Base-by-base conservation (phyloP, 2,797 vertebrate genomes). In the Myiotriccus ornatus region DNA sequence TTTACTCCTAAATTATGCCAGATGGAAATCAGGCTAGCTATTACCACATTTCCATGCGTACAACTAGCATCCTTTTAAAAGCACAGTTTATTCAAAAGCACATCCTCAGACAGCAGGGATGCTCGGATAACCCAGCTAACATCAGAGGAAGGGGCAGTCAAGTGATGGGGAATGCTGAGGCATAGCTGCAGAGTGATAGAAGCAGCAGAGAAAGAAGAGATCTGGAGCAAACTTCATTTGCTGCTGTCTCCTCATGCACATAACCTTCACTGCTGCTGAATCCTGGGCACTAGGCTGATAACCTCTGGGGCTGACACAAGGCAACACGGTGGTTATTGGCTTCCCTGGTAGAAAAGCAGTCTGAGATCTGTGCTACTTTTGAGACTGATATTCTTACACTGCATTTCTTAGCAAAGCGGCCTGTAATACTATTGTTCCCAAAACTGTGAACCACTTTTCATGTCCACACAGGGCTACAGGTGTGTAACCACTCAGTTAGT, bases 1-100 rank as follows among this genome's bases (percentile, higher is more conserved):
- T 84, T 95, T 89, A 74, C 49, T 96, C 37, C 55, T 82, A 81
- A 94, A 52, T 85, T 92, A 85, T 64, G 43, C 49, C 82, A 74
- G 87, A 90, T 70, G 60, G 75, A 92, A 93, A 93, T 89, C 80
- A 84, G 28, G 37, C 20, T 75, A 81, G 65, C 65, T 93, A 41
- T 49, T 73, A 69, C 43, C 62, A 88, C 65, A 69, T 59, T 81
- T 75, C 20, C 73, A 75, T 55, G 76, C 59, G 78, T 55, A 32
- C 19, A 91, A 84, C 27, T 32, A 82, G 79, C 7, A 44, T 7
- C 25, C 41, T 47, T 81, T 82, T 82, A 76, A 88, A 93, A 41
- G 12, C 11, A 78, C 9, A 1, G 0, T 73, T 86, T 75, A 69
- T 57, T 55, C 39, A 50, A 50, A 90, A 75, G 69, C 14, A 56